Percentiles rank a stretch among this genome's conserved stretches.
Evolutionary conservation across 2,888 invertebrate genomes (phyloP).

Genomic region (Argyra leucocephala): DNA sequence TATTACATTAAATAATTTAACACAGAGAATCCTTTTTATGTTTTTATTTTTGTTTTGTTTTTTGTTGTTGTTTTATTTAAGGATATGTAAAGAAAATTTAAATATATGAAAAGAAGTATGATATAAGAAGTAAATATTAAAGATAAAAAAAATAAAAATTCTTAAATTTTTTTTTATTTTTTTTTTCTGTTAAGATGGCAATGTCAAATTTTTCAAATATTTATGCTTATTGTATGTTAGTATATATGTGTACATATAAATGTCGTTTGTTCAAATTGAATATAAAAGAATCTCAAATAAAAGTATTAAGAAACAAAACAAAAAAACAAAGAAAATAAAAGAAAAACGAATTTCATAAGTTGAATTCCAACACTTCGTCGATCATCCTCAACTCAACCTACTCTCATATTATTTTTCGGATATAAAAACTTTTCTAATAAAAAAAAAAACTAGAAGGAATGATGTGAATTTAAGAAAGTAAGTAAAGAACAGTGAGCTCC

Average conservation of each 20-base stretch:
- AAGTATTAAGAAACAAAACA: neutral
- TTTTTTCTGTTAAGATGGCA: neutral
- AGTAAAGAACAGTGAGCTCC: too few relatives aligned
- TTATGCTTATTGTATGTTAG: neutral
- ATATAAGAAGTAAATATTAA: neutral
- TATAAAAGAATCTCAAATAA: slow-evolving; percentile 3
- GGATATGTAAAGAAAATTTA: neutral
- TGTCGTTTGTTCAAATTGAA: neutral
- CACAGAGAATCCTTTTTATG: too few relatives aligned
- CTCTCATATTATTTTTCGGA: too few relatives aligned
- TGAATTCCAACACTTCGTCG: neutral
- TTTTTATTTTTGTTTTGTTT: too few relatives aligned
- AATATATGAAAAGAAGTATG: neutral
- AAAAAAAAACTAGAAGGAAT: too few relatives aligned
- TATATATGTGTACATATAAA: neutral
- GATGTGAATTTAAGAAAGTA: too few relatives aligned
- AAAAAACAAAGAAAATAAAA: neutral
- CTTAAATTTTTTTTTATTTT: neutral
- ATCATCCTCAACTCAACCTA: neutral
- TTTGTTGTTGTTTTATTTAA: too few relatives aligned
- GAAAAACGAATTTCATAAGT: neutral
- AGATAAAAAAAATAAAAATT: neutral
- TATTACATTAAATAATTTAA: neutral
- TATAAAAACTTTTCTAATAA: too few relatives aligned
- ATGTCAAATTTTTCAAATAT: slow-evolving; percentile 4